Evolutionary conservation across 2,113 vertebrate genomes (phyloP), one percentile per base, ranked within the genome.

Genomic region (Sakesphorus luctuosus): DNA sequence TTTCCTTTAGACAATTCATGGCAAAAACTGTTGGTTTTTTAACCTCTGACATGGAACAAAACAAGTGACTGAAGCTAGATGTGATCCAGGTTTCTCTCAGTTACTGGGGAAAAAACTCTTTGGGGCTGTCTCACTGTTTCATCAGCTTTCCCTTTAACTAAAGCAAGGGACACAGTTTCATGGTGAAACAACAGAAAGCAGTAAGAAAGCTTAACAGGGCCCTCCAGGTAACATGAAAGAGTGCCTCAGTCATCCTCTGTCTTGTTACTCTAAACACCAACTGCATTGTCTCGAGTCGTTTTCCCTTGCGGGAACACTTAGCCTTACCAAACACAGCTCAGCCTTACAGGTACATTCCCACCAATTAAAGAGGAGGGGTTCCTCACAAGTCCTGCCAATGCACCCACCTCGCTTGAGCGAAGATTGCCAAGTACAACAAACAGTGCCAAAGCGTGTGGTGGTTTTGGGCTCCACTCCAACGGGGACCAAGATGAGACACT

Each of bases 311-410:
- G 95, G 94, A 97, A 96, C 81, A 89, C 94, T 96, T 95, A 97
- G 96, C 96, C 96, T 96, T 96, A 93, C 94, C 95, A 97, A 96
- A 95, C 90, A 87, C 74, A 84, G 97, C 95, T 96, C 94, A 92
- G 89, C 91, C 93, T 93, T 84, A 97, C 91, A 94, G 90, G 94
- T 96, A 96, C 93, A 97, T 96, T 95, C 95, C 95, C 94, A 96
- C 94, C 95, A 97, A 97, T 96, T 96, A 96, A 96, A 96, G 94
- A 96, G 95, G 97, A 97, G 97, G 92, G 94, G 95, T 95, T 97
- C 95, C 97, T 97, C 91, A 96, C 97, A 97, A 97, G 96, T 97
- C 76, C 90, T 97, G 97, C 97, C 96, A 97, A 95, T 93, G 96
- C 95, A 96, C 95, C 97, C 94, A 95, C 92, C 96, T 96, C 93